phyloP scores from a whole-genome alignment of 2,888 invertebrate species.

The Gymnoscelis rufifasciata region DNA sequence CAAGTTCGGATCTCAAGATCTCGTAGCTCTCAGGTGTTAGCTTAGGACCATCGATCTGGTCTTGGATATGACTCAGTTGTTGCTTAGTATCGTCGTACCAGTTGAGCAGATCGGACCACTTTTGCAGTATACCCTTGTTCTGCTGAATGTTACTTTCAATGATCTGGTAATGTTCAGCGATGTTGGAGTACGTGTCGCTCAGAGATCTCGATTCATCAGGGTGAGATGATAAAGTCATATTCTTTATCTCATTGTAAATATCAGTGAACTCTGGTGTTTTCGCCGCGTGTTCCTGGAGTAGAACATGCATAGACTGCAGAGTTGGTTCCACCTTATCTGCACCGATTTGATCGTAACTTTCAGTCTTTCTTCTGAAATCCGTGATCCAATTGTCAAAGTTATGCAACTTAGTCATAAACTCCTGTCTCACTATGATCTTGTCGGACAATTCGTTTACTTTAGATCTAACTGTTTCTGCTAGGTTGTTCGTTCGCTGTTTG shows the following conservation, averaged over 20 bases:
- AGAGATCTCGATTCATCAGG: slow-evolving; percentile 86
- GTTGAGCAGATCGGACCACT: slow-evolving; percentile 89
- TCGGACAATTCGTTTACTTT: slow-evolving; percentile 90
- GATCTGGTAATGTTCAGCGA: slow-evolving; percentile 87
- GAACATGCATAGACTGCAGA: slow-evolving; percentile 87
- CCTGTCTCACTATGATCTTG: slow-evolving; percentile 88
- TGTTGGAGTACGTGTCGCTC: slow-evolving; percentile 85
- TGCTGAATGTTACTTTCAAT: slow-evolving; percentile 86
- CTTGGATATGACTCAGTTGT: slow-evolving; percentile 88
- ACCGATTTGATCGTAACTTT: slow-evolving; percentile 88
- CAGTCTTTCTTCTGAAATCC: slow-evolving; percentile 83
- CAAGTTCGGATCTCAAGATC: slow-evolving; percentile 83
- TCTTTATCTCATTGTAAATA: slow-evolving; percentile 91
- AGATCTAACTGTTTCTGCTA: slow-evolving; percentile 86
- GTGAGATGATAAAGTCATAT: slow-evolving; percentile 83
- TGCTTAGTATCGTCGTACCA: slow-evolving; percentile 90
- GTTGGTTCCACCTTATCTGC: slow-evolving; percentile 89
- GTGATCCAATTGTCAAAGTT: slow-evolving; percentile 90
- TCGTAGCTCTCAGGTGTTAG: slow-evolving; percentile 84
- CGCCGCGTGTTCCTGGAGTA: slow-evolving; percentile 91
- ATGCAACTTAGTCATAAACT: slow-evolving; percentile 87
- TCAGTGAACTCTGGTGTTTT: slow-evolving; percentile 87
- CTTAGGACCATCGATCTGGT: slow-evolving; percentile 87
- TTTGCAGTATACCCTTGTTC: slow-evolving; percentile 86
- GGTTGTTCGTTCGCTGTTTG: slow-evolving; percentile 84